Conservation (phyloP, 2,113 vertebrate species). For the Lophius piscatorius region DNA sequence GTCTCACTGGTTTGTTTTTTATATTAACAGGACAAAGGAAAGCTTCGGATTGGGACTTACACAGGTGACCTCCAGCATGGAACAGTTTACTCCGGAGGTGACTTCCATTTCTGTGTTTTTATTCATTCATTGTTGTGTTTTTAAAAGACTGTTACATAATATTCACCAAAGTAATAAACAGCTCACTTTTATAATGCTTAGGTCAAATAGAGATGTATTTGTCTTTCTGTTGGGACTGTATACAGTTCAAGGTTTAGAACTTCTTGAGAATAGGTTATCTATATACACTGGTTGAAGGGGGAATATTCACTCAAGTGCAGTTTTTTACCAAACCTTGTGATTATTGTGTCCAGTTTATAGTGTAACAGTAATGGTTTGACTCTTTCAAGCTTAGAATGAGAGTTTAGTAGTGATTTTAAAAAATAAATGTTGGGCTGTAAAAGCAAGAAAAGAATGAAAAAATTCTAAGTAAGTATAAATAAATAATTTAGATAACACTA, state of each 20-base stretch:
- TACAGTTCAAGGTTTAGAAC: no score
- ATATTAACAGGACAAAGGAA: slow-evolving; percentile 81
- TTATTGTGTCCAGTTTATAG: not conserved
- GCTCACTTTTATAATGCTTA: not conserved
- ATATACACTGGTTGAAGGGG: no score
- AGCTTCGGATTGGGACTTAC: slow-evolving; percentile 86
- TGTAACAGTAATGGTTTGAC: no score
- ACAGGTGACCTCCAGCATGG: slow-evolving; percentile 84
- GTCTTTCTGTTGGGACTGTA: not conserved
- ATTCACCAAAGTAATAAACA: not conserved
- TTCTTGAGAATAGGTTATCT: no score
- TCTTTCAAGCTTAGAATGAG: not conserved
- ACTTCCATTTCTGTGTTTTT: not conserved
- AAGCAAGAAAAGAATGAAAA: no score
- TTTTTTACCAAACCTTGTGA: no score
- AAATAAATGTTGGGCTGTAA: no score
- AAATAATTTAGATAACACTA: no score
- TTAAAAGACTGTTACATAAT: not conserved
- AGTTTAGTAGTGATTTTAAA: not conserved
- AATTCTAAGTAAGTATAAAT: no score
- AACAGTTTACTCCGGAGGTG: slow-evolving; percentile 86
- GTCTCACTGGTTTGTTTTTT: slow-evolving; percentile 1
- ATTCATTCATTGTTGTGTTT: not conserved
- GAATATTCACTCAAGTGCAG: no score
- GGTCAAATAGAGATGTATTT: not conserved